phyloP scores from a whole-genome alignment of 92 coral and sea anemone genomes.

The Parazoanthus swiftii region DNA sequence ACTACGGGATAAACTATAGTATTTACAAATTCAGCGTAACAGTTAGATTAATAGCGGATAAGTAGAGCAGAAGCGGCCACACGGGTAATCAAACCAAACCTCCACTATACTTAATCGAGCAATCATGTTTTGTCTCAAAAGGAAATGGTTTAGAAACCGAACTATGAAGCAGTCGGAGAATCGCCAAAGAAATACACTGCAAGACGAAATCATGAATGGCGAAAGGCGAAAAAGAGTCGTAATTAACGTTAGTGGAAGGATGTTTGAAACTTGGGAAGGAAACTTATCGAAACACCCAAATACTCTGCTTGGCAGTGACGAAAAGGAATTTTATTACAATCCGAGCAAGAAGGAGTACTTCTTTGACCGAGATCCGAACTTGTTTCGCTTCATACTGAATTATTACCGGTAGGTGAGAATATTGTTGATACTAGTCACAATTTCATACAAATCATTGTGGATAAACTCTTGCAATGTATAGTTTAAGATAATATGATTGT shows the following conservation, averaged over 20 bases:
- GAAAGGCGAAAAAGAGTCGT: slow-evolving; percentile 41
- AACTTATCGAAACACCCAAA: slow-evolving; percentile 50
- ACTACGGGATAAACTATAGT: not conserved
- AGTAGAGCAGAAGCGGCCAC: not conserved
- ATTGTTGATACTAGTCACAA: not conserved
- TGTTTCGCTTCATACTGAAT: slow-evolving; percentile 54
- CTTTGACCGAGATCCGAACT: slow-evolving; percentile 56
- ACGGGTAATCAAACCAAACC: not conserved
- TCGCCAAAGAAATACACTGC: not conserved
- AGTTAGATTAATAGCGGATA: not conserved
- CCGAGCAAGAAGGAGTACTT: slow-evolving; percentile 43
- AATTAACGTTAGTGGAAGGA: slow-evolving; percentile 49
- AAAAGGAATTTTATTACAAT: slow-evolving; percentile 46
- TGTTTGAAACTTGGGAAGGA: slow-evolving; percentile 55
- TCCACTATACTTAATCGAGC: not conserved
- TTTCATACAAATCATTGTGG: not conserved
- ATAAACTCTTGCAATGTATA: not conserved
- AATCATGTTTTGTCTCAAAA: slow-evolving; percentile 3
- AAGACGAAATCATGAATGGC: not conserved
- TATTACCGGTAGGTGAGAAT: slow-evolving; percentile 41
- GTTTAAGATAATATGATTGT: not conserved
- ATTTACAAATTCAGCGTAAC: not conserved
- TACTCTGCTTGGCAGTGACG: slow-evolving; percentile 49
- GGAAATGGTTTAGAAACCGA: slow-evolving; percentile 32
- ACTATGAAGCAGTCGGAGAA: not conserved